These are phyloP conservation scores for Tetheella fluctuosa DNA, from an alignment of 2,888 invertebrate species.

Conservation along the genomic window DNA sequence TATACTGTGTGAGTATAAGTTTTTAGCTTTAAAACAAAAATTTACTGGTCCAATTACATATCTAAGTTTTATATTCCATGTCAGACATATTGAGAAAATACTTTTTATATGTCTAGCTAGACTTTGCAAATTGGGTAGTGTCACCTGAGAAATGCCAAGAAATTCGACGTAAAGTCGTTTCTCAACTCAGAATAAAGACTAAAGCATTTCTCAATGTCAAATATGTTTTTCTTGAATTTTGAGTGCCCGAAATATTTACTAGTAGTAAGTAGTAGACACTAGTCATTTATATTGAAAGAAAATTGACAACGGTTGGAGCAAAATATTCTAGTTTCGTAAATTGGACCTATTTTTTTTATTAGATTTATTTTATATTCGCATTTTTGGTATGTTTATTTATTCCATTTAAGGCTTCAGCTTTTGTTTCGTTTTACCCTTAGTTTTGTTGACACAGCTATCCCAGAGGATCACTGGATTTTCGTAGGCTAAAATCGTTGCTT, in stretches of 20 bases:
- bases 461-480: slow-evolving; percentile 1
- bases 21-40: too few species aligned
- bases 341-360: not conserved
- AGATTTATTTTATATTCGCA: not conserved
- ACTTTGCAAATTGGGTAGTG: not conserved
- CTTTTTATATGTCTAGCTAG: not conserved
- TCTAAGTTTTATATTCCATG: not conserved
- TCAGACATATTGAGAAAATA: not conserved
- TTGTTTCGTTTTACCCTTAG: not conserved
- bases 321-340: not conserved
- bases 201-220: slow-evolving; percentile 14
- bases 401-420: not conserved
- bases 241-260: not conserved
- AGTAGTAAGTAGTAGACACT: too few species aligned
- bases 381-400: not conserved
- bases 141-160: slow-evolving; percentile 2
- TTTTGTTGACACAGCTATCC: slow-evolving; percentile 2
- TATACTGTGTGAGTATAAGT: too few species aligned
- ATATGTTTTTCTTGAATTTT: not conserved
- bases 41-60: not conserved
- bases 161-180: not conserved
- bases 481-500: not conserved
- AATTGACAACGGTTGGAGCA: not conserved
- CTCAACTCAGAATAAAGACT: too few species aligned
- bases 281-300: not conserved